Evolutionary conservation across 2,888 invertebrate species (phyloP), one percentile per base, ranked within the genome.

Genomic region (Zhuqinia jingwanae): DNA sequence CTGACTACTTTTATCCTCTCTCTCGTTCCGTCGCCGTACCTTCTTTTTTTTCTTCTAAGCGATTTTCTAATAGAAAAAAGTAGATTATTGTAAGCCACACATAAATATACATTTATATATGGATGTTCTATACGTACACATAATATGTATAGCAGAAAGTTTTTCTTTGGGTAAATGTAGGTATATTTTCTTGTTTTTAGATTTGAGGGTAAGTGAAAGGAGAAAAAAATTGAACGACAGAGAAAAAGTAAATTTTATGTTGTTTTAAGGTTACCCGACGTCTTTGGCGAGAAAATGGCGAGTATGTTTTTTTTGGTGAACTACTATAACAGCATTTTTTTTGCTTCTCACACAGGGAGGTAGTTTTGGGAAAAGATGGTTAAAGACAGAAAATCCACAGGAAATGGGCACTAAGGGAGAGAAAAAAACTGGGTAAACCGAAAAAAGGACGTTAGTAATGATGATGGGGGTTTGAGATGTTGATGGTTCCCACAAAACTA

Each of bases 401-500:
- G 60, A 77, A 77, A 77, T 45, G 77, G 60, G 60, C 25, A 45
- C 25, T 42, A 22, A 42, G 8, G 45, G 60, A 42, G n/a, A n/a
- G n/a, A n/a, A n/a, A n/a, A n/a, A 77, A 60, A 60, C 36, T 60
- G 45, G 60, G 60, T 77, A 25, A 77, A 60, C 58, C 58, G 20
- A n/a, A n/a, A 58, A 17, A 77, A 25, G 22, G 70, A 50, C 70
- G 70, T 47, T 25, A 22, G 45, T 70, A 47, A 58, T 58, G 36
- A 56, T 77, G 77, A 77, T 65, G 65, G 42, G n/a, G n/a, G 42
- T 65, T 65, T 30, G 65, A 30, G 42, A 65, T 65, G 65, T 65
- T 36, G 65, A 65, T 42, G 65, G 65, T 20, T 15, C 30, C 10
- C 17, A 17, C 36, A 15, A 13, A 5, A 13, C 27, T 47, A 20